Evolutionary conservation across 2,113 vertebrate species (phyloP).

Genomic region (Hymenochirus boettgeri): DNA sequence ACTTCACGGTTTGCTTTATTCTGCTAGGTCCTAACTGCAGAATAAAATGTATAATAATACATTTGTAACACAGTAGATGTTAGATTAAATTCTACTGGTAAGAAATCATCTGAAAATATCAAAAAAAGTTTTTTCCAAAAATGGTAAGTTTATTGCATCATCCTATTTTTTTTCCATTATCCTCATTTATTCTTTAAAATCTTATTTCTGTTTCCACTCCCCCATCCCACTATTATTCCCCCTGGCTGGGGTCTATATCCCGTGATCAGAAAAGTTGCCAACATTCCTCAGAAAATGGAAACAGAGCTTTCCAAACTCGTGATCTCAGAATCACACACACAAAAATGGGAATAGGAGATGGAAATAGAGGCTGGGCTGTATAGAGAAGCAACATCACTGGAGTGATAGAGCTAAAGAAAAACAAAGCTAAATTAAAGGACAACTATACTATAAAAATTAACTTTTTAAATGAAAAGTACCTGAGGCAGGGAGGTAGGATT

Average conservation of each 20-base stretch:
- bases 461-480: no score
- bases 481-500: no score
- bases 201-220: slow-evolving; percentile 10
- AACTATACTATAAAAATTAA: no score
- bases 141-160: background rate
- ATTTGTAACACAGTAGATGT: no score
- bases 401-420: no score
- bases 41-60: no score
- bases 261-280: slow-evolving; percentile 34
- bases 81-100: no score
- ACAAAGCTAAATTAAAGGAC: no score
- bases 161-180: slow-evolving; percentile 12
- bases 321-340: slow-evolving; percentile 36
- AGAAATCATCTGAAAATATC: background rate
- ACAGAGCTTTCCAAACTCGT: slow-evolving; percentile 41
- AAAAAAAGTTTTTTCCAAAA: background rate
- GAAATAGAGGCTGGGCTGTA: background rate
- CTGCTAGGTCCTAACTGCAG: no score
- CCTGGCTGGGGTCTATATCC: slow-evolving; percentile 47
- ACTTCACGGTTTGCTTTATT: no score
- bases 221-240: slow-evolving; percentile 42
- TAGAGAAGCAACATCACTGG: no score
- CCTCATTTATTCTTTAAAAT: slow-evolving; percentile 15
- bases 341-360: slow-evolving; percentile 37
- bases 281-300: slow-evolving; percentile 42